Evolutionary conservation across 2,888 invertebrate genomes (phyloP), one percentile per base, ranked within the genome.

Genomic region (Tetramorium bicarinatum): DNA sequence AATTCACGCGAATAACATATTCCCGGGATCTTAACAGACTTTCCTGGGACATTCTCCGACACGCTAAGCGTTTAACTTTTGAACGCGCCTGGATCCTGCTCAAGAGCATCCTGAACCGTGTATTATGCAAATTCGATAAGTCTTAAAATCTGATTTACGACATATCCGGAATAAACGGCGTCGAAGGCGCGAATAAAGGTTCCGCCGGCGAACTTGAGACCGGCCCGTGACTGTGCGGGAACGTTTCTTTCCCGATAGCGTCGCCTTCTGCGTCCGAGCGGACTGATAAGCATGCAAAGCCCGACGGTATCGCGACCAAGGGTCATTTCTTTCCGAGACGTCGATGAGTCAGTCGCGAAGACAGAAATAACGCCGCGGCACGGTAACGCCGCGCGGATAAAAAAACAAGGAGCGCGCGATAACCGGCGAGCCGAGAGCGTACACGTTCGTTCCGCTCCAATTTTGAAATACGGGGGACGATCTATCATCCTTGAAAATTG

Each of bases 401-500:
- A 59, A 82, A 38, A 41, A 34, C 49, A 49, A 29, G 34, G 21
- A 71, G 18, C 21, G 47, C 21, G 47, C 56, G 77, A 80, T 72
- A 72, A 72, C 41, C 34, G 71, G 11, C 79, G 21, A 44, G n/a
- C 3, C 49, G 74, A 56, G 38, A 59, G 34, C 71, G 59, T 34
- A 61, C 29, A 34, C 71, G 79, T 59, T 72, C 72, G 79, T 80
- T 72, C 44, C 38, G 71, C 72, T 80, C 49, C 79, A 80, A 80
- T 80, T 80, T 80, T 80, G 47, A 80, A 80, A 80, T 80, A 80
- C 79, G 72, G 47, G 21, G 25, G 18, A 71, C 79, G 72, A 80
- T 80, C 79, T 80, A 80, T 80, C 79, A 80, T 80, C 13, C 79
- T 80, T 80, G 79, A 80, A 80, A 80, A 80, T 80, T 80, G 59